Base-by-base conservation (phyloP, 1,140 invertebrate species). In the Platorchestia sp. region DNA sequence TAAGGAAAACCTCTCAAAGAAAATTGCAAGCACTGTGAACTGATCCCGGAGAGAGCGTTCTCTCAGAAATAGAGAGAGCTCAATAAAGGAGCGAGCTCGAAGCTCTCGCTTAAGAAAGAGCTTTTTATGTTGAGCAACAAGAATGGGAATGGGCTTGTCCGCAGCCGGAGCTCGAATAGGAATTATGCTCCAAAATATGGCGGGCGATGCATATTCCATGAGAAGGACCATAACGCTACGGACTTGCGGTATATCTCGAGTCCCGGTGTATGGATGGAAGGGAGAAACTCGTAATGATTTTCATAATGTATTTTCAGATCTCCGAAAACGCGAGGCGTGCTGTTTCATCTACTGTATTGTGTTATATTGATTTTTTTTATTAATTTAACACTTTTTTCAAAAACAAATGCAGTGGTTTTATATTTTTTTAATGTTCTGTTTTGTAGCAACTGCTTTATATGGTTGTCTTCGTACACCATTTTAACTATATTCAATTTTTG, bases 131-230 rank as follows among this genome's bases (percentile, higher is more conserved):
- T 10, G 41, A 44, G 43, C 41, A 14, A 89, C 87, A 89, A 86
- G 87, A 89, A 89, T 89, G 42, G 87, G 87, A 89, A 89, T 89
- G 87, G 87, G 5, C 87, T 19, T 27, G 87, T 89, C 43, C 3
- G 10, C 87, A 42, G 87, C 41, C 87, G n/a, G 43, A n/a, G 87
- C n/a, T 89, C 27, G 87, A 89, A 89, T 89, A 89, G 87, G 87
- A 89, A 89, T 89, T 41, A 16, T 89, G 87, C 36, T 89, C 41
- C n/a, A 42, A 89, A 89, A 89, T 89, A 89, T 42, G 59, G 59
- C 14, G 14, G 87, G 42, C 87, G 87, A 42, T 89, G 43, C 41
- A 42, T 89, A 89, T 89, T 89, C 87, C 27, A 89, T 44, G 87
- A 44, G 43, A 89, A 0, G 14, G 36, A 3, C 59, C 59, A 75